Percentiles rank a stretch among this genome's conserved stretches.
These are phyloP conservation scores for Cynocephalus volans DNA, from an alignment of 2,113 vertebrate species.

Conservation along the genomic window DNA sequence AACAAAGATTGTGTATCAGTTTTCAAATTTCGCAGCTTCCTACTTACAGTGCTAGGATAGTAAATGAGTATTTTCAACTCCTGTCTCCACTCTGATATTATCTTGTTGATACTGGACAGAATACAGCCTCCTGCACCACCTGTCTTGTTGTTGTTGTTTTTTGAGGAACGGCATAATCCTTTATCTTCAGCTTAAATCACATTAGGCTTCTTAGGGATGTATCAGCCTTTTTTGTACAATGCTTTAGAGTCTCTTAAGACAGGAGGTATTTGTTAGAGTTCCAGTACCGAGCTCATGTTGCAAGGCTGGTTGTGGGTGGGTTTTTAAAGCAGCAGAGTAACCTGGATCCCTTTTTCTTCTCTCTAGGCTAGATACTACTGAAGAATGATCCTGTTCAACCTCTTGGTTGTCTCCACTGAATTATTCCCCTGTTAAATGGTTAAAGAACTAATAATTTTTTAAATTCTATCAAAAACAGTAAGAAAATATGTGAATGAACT, in stretches of 20 bases:
- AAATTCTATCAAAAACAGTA: constrained; percentile 22
- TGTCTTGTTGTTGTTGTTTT: background rate
- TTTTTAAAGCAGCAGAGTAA: constrained; percentile 41
- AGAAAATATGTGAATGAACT: background rate
- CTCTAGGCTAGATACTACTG: constrained; percentile 63
- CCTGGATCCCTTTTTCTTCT: background rate
- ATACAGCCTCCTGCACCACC: background rate
- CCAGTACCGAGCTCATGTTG: background rate
- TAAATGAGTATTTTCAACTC: background rate
- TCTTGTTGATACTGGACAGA: background rate
- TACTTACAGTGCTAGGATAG: background rate
- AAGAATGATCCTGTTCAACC: constrained; percentile 46
- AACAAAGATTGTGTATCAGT: background rate
- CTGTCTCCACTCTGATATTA: background rate
- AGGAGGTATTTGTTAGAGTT: background rate
- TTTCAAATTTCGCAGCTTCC: background rate
- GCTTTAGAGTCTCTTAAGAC: background rate
- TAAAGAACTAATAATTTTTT: background rate
- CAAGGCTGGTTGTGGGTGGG: background rate
- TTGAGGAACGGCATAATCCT: background rate
- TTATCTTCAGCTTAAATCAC: background rate
- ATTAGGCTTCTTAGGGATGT: background rate
- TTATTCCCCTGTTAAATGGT: background rate
- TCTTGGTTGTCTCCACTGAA: background rate
- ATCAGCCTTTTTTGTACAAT: background rate